These are phyloP conservation scores for Megathymus violae DNA, from an alignment of 1,140 invertebrate species.

Conservation along the genomic window DNA sequence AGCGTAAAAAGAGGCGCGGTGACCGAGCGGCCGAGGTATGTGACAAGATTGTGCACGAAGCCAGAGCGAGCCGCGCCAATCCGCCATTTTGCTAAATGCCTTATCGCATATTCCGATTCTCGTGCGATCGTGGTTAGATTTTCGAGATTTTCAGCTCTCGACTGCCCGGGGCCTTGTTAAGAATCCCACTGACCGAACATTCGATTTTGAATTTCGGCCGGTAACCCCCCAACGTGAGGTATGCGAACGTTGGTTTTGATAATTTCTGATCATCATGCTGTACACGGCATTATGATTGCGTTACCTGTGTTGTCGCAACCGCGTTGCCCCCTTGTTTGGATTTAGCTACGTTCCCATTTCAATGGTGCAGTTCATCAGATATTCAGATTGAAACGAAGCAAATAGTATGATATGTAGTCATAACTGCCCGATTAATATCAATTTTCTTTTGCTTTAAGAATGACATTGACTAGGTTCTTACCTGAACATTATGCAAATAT, in stretches of 20 bases:
- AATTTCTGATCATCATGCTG: constrained; percentile 48
- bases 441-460: background rate
- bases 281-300: constrained; percentile 2
- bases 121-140: constrained; percentile 73
- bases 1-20: constrained; percentile 16
- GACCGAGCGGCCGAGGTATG: constrained; percentile 41
- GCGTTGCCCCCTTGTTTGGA: background rate
- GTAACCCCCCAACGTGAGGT: constrained; percentile 51
- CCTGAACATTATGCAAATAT: too few species aligned
- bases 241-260: constrained; percentile 49
- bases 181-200: constrained; percentile 60
- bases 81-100: constrained; percentile 72
- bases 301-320: background rate
- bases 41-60: constrained; percentile 37
- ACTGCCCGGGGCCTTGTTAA: constrained; percentile 68
- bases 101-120: constrained; percentile 76
- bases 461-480: too few species aligned
- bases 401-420: background rate
- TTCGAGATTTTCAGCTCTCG: constrained; percentile 76
- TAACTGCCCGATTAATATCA: too few species aligned
- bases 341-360: background rate
- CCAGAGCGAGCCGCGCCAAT: constrained; percentile 30
- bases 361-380: background rate
- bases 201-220: constrained; percentile 65
- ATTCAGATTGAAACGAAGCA: background rate